phyloP scores from a whole-genome alignment of 2,797 vertebrate genomes.

The Enteromius anoplus region DNA sequence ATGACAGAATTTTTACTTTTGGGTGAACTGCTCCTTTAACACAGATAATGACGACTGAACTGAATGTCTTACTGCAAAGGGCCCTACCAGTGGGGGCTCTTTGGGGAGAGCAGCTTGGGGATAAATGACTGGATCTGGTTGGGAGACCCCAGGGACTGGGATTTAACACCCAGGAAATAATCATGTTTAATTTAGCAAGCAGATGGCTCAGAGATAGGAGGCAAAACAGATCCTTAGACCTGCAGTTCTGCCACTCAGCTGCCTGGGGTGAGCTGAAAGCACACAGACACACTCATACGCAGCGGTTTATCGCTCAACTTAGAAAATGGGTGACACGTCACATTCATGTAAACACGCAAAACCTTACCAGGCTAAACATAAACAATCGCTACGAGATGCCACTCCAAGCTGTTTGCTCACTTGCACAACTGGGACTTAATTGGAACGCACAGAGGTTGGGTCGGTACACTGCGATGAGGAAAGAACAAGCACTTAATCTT shows the following conservation, averaged over 20 bases:
- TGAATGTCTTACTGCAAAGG: constrained; percentile 30
- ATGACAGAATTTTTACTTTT: background rate
- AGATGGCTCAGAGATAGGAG: constrained; percentile 74
- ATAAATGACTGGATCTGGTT: constrained; percentile 77
- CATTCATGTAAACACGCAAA: constrained; percentile 64
- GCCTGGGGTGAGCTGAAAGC: constrained; percentile 65
- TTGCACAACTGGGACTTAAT: constrained; percentile 45
- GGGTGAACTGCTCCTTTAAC: background rate
- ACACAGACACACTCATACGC: constrained; percentile 1
- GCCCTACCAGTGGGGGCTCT: constrained; percentile 68
- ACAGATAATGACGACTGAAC: constrained; percentile 12
- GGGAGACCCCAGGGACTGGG: constrained; percentile 70
- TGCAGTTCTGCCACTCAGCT: constrained; percentile 70
- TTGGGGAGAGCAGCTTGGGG: constrained; percentile 70
- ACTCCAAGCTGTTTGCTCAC: constrained; percentile 33
- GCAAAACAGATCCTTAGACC: constrained; percentile 61
- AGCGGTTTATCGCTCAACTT: constrained; percentile 14
- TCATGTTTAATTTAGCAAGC: constrained; percentile 85
- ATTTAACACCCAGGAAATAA: constrained; percentile 82
- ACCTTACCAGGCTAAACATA: constrained; percentile 32
- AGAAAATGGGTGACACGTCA: constrained; percentile 48
- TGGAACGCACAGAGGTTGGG: constrained; percentile 38
- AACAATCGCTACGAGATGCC: constrained; percentile 30
- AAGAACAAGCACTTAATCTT: constrained; percentile 49
- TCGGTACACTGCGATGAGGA: constrained; percentile 31